These are phyloP conservation scores for Scolopax rusticola DNA, from an alignment of 2,797 vertebrate species.

Conservation along the genomic window DNA sequence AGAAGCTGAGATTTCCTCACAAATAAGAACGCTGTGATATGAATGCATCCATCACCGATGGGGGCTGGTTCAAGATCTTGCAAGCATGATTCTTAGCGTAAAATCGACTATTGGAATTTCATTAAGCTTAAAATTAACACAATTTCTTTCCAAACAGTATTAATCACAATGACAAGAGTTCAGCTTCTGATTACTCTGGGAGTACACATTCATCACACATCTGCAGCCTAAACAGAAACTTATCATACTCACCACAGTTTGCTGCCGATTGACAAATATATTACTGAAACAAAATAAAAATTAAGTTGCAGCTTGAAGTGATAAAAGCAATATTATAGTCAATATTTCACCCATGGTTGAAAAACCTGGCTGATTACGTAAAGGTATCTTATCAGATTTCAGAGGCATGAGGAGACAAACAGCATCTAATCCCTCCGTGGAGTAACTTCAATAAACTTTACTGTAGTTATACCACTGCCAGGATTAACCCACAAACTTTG, in stretches of 20 bases:
- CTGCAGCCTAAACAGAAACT: slow-evolving; percentile 25
- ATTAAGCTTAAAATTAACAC: slow-evolving; percentile 40
- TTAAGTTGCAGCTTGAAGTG: not conserved
- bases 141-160: slow-evolving; percentile 38
- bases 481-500: slow-evolving; percentile 61
- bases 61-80: not conserved
- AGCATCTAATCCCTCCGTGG: slow-evolving; percentile 8
- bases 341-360: slow-evolving; percentile 35
- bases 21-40: not conserved
- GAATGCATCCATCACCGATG: not conserved
- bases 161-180: slow-evolving; percentile 24
- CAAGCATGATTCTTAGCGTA: not conserved
- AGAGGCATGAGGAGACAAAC: slow-evolving; percentile 24
- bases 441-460: slow-evolving; percentile 12
- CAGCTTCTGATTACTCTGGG: not conserved
- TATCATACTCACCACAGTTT: slow-evolving; percentile 17
- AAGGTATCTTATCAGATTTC: slow-evolving; percentile 12
- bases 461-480: not conserved
- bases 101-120: slow-evolving; percentile 10
- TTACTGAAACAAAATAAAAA: slow-evolving; percentile 35
- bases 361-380: slow-evolving; percentile 39
- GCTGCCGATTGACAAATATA: slow-evolving; percentile 19
- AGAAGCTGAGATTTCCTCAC: slow-evolving; percentile 22
- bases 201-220: not conserved
- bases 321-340: slow-evolving; percentile 26